A percentile compares a stretch with the other conserved stretches of the same genome.
These are phyloP conservation scores for Temnothorax nylanderi DNA, from an alignment of 1,140 invertebrate genomes.

Conservation along the genomic window DNA sequence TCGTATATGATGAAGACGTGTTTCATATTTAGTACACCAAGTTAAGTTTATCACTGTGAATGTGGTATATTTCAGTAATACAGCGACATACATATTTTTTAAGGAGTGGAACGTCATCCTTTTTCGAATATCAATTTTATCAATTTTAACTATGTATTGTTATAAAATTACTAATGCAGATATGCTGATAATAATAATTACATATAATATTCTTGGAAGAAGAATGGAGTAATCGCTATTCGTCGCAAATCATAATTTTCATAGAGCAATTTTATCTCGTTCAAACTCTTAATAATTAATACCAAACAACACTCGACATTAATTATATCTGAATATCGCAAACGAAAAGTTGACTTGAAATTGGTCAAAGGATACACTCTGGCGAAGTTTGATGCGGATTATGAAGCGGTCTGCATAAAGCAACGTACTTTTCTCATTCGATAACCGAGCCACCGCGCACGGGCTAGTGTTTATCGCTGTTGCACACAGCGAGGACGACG, in stretches of 20 bases:
- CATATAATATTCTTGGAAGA: neutral
- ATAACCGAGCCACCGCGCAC: slow-evolving; percentile 54
- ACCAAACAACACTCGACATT: neutral
- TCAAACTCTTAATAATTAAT: neutral
- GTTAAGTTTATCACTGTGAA: slow-evolving; percentile 49
- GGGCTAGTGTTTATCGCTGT: slow-evolving; percentile 72
- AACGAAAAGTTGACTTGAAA: slow-evolving; percentile 5
- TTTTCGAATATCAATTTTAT: neutral
- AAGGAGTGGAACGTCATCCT: neutral
- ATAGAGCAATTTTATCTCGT: neutral
- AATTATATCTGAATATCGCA: neutral
- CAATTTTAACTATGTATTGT: neutral
- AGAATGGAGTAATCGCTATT: neutral
- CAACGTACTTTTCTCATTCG: slow-evolving; percentile 59
- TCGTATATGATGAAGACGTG: slow-evolving; percentile 61
- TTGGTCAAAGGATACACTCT: slow-evolving; percentile 1
- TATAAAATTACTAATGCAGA: neutral
- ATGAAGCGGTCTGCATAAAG: slow-evolving; percentile 34
- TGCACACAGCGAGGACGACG: slow-evolving; percentile 57
- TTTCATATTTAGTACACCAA: slow-evolving; percentile 54
- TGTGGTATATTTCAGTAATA: no score
- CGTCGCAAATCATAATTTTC: neutral
- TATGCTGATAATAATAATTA: neutral
- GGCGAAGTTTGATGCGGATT: slow-evolving; percentile 44
- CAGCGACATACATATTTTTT: neutral